Base-by-base conservation (phyloP, 1,140 invertebrate genomes). In the Sarcophaga peregrina region DNA sequence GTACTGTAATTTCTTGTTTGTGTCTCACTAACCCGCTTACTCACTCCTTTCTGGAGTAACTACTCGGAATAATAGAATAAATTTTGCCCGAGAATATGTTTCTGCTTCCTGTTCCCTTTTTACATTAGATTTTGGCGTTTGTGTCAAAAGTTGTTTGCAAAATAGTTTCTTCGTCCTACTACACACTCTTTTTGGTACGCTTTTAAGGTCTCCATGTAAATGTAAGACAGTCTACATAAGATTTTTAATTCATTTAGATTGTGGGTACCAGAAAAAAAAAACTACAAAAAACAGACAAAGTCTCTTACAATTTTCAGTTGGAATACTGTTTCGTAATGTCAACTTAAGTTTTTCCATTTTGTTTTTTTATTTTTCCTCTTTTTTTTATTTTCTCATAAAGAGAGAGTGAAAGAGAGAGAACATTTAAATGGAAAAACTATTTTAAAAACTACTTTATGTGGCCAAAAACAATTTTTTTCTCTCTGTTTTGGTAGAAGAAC, bases 181-280 rank as follows among this genome's bases (percentile, higher is more conserved):
- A 15, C 1, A 1, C 15, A 11, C n/a, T 13, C 15, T 62, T 4
- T 62, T 2, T 17, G 8, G n/a, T 62, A 20, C 20, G 8, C 58
- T 68, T n/a, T 68, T 68, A 68, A 17, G 25, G 17, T 20, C 17
- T 10, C 20, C n/a, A 20, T 20, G 62, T 25, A 9, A 68, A 20
- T 20, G 25, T 37, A 37, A 37, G 25, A 37, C 10, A 72, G 62
- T 72, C 62, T 10, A 52, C 8, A 50, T 7, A 78, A 78, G 75
- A 50, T 78, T 78, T 78, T 78, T 78, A 78, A 78, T 78, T 78
- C 75, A 78, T 78, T 78, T 78, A 78, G 17, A 78, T 78, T 62
- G 80, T 81, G 80, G 80, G 80, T n/a, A 62, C n/a, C 8, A 37
- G 17, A 68, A 76, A 50, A 17, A 37, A 37, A 37, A 37, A 37